Evolutionary conservation across 2,888 invertebrate genomes (phyloP).

Genomic region (Crioceris asparagi): DNA sequence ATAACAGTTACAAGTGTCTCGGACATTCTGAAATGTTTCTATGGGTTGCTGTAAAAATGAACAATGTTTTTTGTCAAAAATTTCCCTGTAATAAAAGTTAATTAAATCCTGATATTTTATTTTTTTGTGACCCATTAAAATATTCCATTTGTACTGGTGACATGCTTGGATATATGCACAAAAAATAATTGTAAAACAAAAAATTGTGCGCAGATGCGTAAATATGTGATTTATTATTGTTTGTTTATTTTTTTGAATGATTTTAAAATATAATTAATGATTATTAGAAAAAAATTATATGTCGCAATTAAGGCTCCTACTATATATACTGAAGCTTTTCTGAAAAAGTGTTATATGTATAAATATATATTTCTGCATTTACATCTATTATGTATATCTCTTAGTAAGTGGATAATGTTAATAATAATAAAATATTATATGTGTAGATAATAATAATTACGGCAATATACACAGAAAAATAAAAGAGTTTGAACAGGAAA

Average conservation of each 20-base stretch:
- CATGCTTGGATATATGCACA: constrained; percentile 17
- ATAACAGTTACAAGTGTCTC: not conserved
- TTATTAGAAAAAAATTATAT: constrained; percentile 2
- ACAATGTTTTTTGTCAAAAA: not conserved
- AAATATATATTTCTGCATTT: no score
- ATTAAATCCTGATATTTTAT: not conserved
- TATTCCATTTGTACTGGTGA: no score
- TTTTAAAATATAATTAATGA: constrained; percentile 17
- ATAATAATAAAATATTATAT: constrained; percentile 11
- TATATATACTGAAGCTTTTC: no score
- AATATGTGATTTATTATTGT: constrained; percentile 24
- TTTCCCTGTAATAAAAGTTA: not conserved
- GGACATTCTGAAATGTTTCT: not conserved
- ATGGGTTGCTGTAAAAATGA: not conserved
- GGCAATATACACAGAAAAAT: no score
- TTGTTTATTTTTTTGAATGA: constrained; percentile 18
- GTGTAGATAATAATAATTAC: constrained; percentile 13
- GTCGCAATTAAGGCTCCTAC: no score
- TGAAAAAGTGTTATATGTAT: no score
- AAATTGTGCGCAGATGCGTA: no score
- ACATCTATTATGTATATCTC: constrained; percentile 21
- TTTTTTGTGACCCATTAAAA: not conserved
- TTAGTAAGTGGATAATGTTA: no score
- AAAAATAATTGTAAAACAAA: constrained; percentile 17
- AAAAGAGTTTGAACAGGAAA: no score